A percentile compares a stretch with the other conserved stretches of the same genome.
Evolutionary conservation across 1,140 invertebrate genomes (phyloP).

Genomic region (Phenacoccus solenopsis): DNA sequence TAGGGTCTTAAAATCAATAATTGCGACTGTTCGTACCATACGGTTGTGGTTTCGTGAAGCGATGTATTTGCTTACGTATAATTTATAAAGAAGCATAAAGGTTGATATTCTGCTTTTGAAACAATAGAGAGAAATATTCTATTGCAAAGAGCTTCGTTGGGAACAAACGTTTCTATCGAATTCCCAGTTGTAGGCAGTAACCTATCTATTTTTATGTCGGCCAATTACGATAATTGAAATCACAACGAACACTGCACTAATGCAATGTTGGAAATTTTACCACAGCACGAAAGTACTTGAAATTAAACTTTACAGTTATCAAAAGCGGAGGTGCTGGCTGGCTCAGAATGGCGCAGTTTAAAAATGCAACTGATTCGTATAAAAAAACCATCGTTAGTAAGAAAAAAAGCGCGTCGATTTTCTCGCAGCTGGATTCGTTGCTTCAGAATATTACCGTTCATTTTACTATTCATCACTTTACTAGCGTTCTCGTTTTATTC

Average conservation of each 20-base stretch:
- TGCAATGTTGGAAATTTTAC: too few relatives aligned
- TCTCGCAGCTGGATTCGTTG: slow-evolving; percentile 6
- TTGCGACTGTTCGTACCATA: not conserved
- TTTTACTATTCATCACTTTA: slow-evolving; percentile 10
- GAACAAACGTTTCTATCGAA: too few relatives aligned
- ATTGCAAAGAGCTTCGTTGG: too few relatives aligned
- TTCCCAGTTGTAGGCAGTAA: too few relatives aligned
- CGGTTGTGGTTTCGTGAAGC: too few relatives aligned
- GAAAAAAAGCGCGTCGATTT: slow-evolving; percentile 5
- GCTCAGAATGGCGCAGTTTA: not conserved
- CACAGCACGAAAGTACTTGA: too few relatives aligned
- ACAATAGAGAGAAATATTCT: too few relatives aligned
- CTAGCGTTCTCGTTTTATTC: slow-evolving; percentile 7
- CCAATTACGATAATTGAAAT: too few relatives aligned
- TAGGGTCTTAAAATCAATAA: not conserved
- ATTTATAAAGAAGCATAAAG: too few relatives aligned
- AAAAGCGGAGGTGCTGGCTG: slow-evolving; percentile 1
- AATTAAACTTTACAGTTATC: not conserved
- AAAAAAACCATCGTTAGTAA: not conserved
- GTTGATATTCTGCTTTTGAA: too few relatives aligned
- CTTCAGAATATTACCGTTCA: slow-evolving; percentile 7
- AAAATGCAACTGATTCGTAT: slow-evolving; percentile 11
- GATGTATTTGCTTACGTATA: not conserved
- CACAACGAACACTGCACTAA: too few relatives aligned
- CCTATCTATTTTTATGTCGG: too few relatives aligned